These are phyloP conservation scores for Dufourea novaeangliae DNA, from an alignment of 1,140 invertebrate species.

Conservation along the genomic window DNA sequence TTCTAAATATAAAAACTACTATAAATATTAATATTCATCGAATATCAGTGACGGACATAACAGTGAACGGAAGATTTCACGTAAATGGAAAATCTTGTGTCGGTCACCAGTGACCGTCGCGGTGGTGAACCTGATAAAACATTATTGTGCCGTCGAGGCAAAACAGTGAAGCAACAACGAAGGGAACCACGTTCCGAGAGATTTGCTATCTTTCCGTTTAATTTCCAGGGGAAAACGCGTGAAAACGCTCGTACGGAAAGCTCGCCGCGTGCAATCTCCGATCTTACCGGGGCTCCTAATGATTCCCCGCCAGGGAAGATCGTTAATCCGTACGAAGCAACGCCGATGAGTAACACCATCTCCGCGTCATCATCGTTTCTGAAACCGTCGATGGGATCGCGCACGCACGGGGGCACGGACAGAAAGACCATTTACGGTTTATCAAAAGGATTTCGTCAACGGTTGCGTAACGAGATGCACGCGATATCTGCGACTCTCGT, in stretches of 20 bases:
- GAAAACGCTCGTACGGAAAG: constrained; percentile 12
- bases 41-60: no score
- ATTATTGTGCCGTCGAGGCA: no score
- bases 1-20: no score
- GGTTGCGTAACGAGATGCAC: not conserved
- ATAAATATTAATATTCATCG: no score
- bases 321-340: constrained; percentile 6
- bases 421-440: no score
- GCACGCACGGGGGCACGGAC: no score
- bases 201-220: constrained; percentile 9
- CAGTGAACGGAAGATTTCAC: no score
- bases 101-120: no score
- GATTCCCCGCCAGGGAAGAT: not conserved
- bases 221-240: constrained; percentile 3
- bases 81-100: no score
- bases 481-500: not conserved
- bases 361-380: not conserved
- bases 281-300: constrained; percentile 18
- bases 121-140: no score
- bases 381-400: constrained; percentile 1
- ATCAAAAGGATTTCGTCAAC: not conserved
- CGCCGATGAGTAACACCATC: not conserved
- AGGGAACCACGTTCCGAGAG: not conserved
- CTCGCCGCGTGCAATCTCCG: not conserved
- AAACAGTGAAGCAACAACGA: not conserved